Evolutionary conservation across 2,113 vertebrate species (phyloP).

Genomic region (Microcebus griseorufus): DNA sequence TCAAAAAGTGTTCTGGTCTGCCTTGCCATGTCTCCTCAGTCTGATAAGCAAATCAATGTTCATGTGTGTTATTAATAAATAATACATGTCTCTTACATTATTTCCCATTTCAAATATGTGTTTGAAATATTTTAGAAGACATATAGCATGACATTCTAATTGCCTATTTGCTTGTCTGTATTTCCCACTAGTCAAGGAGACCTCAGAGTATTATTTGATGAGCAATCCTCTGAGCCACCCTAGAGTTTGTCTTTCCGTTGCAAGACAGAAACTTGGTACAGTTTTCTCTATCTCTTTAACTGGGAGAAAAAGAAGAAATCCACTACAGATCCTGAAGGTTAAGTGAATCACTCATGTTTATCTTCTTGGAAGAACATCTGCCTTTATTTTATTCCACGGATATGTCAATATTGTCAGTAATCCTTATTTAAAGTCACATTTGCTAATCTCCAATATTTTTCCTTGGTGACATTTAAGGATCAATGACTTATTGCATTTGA

Average conservation of each 20-base stretch:
- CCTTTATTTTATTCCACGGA: neutral
- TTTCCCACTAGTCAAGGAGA: neutral
- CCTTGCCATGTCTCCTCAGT: neutral
- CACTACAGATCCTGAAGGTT: neutral
- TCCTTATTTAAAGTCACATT: neutral
- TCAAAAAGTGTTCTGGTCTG: neutral
- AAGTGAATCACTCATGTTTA: neutral
- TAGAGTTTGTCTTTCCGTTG: neutral
- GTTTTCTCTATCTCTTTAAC: neutral
- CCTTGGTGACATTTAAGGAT: neutral
- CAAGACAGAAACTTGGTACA: neutral
- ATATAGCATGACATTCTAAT: neutral
- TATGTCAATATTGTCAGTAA: neutral
- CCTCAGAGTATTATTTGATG: neutral
- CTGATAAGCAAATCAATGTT: neutral
- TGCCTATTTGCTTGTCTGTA: neutral
- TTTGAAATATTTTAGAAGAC: neutral
- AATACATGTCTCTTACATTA: no score
- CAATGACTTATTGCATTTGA: neutral
- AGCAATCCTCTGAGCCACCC: neutral
- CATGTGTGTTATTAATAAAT: neutral
- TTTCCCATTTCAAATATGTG: neutral
- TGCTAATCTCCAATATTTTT: neutral
- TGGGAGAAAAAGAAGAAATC: neutral
- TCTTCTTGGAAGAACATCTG: neutral